Evolutionary conservation across 2,888 invertebrate genomes (phyloP).

Genomic region (Phrixothrix hirtus): DNA sequence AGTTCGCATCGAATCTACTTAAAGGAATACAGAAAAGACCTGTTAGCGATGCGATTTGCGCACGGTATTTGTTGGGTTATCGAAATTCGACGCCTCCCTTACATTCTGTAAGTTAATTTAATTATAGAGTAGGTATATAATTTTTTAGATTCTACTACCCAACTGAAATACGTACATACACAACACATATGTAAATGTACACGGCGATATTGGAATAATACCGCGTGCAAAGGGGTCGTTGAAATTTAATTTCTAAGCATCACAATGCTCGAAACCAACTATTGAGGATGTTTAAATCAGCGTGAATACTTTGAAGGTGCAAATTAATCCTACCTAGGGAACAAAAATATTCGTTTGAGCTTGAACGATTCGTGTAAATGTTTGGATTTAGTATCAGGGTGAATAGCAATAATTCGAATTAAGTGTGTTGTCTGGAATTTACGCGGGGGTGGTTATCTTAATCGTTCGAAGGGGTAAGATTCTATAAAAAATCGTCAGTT

Average conservation of each 20-base stretch:
- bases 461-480: constrained; percentile 8
- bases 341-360: constrained; percentile 51
- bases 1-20: constrained; percentile 51
- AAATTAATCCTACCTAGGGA: constrained; percentile 50
- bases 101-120: no score
- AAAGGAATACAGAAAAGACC: constrained; percentile 18
- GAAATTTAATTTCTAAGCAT: constrained; percentile 27
- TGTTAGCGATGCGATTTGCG: not conserved
- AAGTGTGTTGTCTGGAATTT: constrained; percentile 5
- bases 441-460: constrained; percentile 6
- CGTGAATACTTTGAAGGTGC: constrained; percentile 43
- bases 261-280: constrained; percentile 23
- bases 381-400: constrained; percentile 7
- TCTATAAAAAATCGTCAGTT: constrained; percentile 5
- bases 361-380: constrained; percentile 25
- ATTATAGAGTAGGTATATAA: no score
- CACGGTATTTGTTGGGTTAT: not conserved
- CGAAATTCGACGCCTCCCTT: not conserved
- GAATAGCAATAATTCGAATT: constrained; percentile 18
- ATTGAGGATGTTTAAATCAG: constrained; percentile 42
- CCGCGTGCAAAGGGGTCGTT: constrained; percentile 27
- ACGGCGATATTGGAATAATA: no score
- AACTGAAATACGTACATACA: no score
- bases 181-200: no score
- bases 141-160: no score